Percentiles rank a stretch among this genome's conserved stretches.
These are phyloP conservation scores for Heteromormyrus szaboi DNA, from an alignment of 2,797 vertebrate genomes.

Conservation along the genomic window DNA sequence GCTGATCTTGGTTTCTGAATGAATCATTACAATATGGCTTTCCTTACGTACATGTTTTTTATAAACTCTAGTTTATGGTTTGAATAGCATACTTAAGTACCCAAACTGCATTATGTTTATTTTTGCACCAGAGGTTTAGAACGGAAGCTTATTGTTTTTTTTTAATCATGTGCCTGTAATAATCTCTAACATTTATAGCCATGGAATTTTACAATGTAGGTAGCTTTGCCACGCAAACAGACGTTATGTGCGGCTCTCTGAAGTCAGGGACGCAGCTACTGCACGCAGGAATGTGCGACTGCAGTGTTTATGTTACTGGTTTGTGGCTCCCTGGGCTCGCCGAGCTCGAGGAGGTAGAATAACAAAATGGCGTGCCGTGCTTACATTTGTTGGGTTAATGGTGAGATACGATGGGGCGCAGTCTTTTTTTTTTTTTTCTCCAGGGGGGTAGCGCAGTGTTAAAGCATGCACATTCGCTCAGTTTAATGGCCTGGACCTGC, in stretches of 20 bases:
- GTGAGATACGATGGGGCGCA: neutral
- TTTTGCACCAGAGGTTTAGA: neutral
- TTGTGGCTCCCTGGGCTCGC: neutral
- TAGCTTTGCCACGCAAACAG: neutral
- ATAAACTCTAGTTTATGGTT: neutral
- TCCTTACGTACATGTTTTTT: neutral
- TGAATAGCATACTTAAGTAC: neutral
- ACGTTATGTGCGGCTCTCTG: neutral
- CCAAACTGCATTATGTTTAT: neutral
- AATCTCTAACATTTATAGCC: neutral
- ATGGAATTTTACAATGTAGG: neutral
- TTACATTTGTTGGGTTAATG: conserved; percentile 21
- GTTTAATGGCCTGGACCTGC: neutral
- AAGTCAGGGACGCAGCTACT: neutral
- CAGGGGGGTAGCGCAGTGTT: neutral
- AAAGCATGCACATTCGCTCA: conserved; percentile 1
- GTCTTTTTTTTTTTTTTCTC: neutral
- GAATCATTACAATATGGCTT: neutral
- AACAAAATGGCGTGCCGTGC: conserved; percentile 14
- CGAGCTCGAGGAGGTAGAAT: neutral
- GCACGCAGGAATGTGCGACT: neutral
- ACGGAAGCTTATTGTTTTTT: neutral
- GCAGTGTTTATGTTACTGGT: conserved; percentile 20
- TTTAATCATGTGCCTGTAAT: neutral
- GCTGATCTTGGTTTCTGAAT: neutral